Evolutionary conservation across 2,888 invertebrate species (phyloP), one percentile per base, ranked within the genome.

Genomic region (Polia nebulosa): DNA sequence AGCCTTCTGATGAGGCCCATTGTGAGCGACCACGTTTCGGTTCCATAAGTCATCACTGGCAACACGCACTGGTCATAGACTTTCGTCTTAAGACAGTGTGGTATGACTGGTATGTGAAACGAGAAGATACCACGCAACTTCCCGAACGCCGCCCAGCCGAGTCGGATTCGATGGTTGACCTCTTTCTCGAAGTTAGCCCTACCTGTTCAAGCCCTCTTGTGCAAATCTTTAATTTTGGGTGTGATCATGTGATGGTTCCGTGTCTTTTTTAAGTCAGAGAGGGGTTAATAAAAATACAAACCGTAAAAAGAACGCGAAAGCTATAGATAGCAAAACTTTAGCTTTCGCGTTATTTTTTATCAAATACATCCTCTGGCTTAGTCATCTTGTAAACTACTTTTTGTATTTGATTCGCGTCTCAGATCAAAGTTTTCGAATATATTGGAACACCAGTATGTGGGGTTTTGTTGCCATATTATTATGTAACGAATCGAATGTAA

Each of bases 401-500:
- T 49, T 22, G 20, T 27, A 63, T 20, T 73, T 34, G 29, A 25
- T 13, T 72, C 11, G n/a, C 20, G 13, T 41, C 13, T 52, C 25
- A 41, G 34, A 20, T 56, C 29, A 22, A 25, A 29, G 22, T 29
- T 39, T 32, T 47, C 2, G 15, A 29, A 53, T 72, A 44, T 65
- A 34, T 29, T 55, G n/a, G 3, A 41, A 49, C 34, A 25, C 9
- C 6, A 64, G 15, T 29, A 49, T 39, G 32, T 41, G 49, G 29
- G 32, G 22, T 73, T 34, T 36, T 49, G 34, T 55, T n/a, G 27
- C n/a, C 49, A 34, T 29, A 41, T 34, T 65, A 52, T 22, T 57
- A 67, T 52, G 57, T 34, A 75, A 57, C 22, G 22, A 68, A 57
- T 52, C n/a, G 34, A 75, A 39, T 58, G 52, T 53, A 53, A 67